Base-by-base conservation (phyloP, 1,140 invertebrate genomes). In the Charaxes varanes region DNA sequence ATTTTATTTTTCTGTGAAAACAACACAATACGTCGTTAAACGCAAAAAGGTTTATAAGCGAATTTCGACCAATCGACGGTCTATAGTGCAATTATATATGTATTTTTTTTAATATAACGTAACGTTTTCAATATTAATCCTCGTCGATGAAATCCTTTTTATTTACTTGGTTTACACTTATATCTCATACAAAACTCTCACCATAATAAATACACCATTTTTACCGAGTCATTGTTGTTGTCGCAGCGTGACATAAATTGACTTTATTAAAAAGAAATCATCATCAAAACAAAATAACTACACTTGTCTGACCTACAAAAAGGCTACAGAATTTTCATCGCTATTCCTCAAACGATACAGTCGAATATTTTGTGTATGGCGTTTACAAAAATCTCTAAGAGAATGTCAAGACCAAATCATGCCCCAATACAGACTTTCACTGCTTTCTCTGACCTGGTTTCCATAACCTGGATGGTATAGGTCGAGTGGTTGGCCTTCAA, bases 391-490 rank as follows among this genome's bases (percentile, higher is more conserved):
- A 37, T 38, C 15, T 45, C 34, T 36, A 41, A 54, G 55, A 64
- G 63, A 70, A 66, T 64, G 62, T 61, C 36, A 49, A 68, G 64
- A 78, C 62, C 73, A 72, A 60, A 68, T 76, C 66, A 70, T 53
- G 66, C 62, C 60, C 42, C 42, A 45, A 45, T 45, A 45, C 34
- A 45, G 36, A 74, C 70, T 78, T 74, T 78, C 73, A 53, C 69
- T 65, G 53, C 63, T 78, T 78, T 78, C 73, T 63, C 65, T 53
- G 65, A 59, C 72, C 67, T 57, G 67, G 59, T 63, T 45, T 63
- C 35, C 59, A 62, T 66, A 68, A 51, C 42, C 42, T 45, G 34
- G 42, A 45, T 38, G 42, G 26, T 45, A 62, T 70, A 70, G 69
- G 69, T 66, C 70, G 54, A 57, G 47, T 49, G 27, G 60, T 42